These are phyloP conservation scores for Platycnemis pennipes DNA, from an alignment of 2,888 invertebrate species.

Conservation along the genomic window DNA sequence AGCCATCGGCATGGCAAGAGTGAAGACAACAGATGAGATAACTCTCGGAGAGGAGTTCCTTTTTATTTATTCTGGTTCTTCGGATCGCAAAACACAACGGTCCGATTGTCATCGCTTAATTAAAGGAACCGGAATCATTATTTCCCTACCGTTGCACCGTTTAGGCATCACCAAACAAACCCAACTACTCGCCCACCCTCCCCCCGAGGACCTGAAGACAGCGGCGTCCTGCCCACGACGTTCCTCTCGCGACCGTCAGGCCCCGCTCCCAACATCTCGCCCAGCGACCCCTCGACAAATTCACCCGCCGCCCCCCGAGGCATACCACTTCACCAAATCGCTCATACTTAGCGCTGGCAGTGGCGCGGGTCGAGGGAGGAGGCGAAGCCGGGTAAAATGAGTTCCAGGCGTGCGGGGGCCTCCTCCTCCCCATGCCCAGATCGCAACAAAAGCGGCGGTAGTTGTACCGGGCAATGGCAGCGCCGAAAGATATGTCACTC, in stretches of 20 bases:
- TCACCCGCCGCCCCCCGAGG: neutral
- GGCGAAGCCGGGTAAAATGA: neutral
- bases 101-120: constrained; percentile 34
- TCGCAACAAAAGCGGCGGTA: constrained; percentile 34
- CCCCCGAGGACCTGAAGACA: neutral
- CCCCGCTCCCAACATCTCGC: neutral
- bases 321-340: constrained; percentile 9
- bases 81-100: constrained; percentile 9
- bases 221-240: neutral
- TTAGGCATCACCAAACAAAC: constrained; percentile 17
- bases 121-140: constrained; percentile 31
- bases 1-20: neutral
- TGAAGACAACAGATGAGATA: constrained; percentile 5
- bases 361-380: neutral
- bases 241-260: neutral
- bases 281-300: neutral
- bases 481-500: constrained; percentile 65
- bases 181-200: neutral
- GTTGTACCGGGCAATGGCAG: constrained; percentile 58
- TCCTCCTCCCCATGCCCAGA: neutral
- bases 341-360: constrained; percentile 39
- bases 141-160: constrained; percentile 10
- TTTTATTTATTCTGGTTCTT: constrained; percentile 1
- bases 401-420: neutral
- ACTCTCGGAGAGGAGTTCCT: neutral